These are phyloP conservation scores for Ceyx melanurus DNA, from an alignment of 2,113 vertebrate species.

Conservation along the genomic window DNA sequence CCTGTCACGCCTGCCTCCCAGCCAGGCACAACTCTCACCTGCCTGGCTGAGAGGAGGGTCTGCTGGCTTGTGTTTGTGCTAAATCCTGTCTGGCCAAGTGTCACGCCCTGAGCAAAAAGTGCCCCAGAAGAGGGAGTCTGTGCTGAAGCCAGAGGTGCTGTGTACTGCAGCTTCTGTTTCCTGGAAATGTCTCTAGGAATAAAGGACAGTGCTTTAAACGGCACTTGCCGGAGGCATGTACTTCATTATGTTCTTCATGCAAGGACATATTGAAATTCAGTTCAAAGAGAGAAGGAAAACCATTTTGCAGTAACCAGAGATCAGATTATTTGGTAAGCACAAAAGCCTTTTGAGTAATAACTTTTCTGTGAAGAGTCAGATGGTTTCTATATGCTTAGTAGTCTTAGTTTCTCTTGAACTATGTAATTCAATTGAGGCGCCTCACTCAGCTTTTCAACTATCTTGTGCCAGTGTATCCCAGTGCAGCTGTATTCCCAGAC, in stretches of 20 bases:
- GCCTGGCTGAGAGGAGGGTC: not conserved
- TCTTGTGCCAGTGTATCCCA: not conserved
- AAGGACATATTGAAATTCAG: constrained; percentile 26
- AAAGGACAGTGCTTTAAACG: constrained; percentile 5
- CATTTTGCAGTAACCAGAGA: constrained; percentile 24
- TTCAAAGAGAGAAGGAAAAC: constrained; percentile 41
- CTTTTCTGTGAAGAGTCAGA: not conserved
- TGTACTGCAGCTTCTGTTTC: not conserved
- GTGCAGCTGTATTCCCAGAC: not conserved
- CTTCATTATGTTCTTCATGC: constrained; percentile 9
- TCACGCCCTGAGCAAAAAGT: not conserved
- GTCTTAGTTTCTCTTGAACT: not conserved
- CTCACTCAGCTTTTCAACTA: not conserved
- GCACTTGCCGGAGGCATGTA: not conserved
- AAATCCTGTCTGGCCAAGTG: not conserved
- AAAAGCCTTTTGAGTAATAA: constrained; percentile 28
- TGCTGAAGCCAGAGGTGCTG: not conserved
- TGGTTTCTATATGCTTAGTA: not conserved
- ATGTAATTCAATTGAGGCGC: not conserved
- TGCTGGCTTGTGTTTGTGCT: not conserved
- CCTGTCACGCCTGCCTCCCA: not conserved
- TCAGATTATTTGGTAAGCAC: constrained; percentile 29
- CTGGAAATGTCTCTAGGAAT: constrained; percentile 4
- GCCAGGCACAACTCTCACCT: not conserved
- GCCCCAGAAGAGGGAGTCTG: not conserved